Evolutionary conservation across 2,888 invertebrate genomes (phyloP).

Genomic region (Aporophyla lueneburgensis): DNA sequence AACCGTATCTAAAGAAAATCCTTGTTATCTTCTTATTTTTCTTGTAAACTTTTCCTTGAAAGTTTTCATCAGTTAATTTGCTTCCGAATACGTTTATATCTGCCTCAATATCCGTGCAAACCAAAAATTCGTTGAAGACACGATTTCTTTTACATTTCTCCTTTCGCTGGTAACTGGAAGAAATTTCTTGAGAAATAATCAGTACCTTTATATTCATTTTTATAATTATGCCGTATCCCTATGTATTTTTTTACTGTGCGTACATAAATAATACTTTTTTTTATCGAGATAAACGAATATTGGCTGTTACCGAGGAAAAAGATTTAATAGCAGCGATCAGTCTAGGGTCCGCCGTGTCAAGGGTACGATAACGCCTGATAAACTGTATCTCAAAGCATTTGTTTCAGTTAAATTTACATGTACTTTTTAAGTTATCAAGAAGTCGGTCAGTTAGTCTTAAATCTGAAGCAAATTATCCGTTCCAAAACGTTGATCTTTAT

Average conservation of each 20-base stretch:
- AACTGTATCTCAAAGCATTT: neutral
- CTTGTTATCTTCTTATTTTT: no score
- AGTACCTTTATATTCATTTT: no score
- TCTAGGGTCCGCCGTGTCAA: no score
- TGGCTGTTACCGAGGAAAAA: neutral
- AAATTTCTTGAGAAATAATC: no score
- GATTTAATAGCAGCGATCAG: neutral
- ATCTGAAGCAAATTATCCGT: neutral
- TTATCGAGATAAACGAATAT: neutral
- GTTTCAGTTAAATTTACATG: neutral
- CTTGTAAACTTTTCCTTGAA: constrained; percentile 4
- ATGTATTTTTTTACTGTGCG: no score
- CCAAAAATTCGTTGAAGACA: neutral
- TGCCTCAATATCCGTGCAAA: neutral
- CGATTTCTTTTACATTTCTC: no score
- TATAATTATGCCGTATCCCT: no score
- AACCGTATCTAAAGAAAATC: no score
- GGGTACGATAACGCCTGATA: no score
- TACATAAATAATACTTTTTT: neutral
- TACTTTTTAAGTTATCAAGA: neutral
- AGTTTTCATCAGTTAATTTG: neutral
- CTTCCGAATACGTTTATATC: neutral
- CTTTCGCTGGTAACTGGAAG: no score
- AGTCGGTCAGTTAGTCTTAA: neutral
- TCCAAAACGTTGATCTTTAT: neutral